phyloP scores from a whole-genome alignment of 2,888 invertebrate genomes.

The Oligia latruncula region DNA sequence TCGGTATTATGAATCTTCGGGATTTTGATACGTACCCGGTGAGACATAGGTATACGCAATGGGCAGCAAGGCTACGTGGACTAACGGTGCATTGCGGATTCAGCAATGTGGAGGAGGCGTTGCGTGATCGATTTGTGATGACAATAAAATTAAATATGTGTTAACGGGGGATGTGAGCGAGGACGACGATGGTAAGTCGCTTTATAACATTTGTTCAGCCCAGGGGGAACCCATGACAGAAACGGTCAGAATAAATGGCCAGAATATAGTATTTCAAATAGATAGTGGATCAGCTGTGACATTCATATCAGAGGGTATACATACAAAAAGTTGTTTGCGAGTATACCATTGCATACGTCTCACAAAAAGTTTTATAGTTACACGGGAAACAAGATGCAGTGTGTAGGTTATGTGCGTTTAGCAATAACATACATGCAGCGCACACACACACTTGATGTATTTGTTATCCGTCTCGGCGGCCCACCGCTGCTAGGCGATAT shows the following conservation, averaged over 20 bases:
- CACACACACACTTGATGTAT: slow-evolving; percentile 1
- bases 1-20: no score
- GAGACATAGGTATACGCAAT: no score
- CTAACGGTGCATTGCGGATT: no score
- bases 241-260: background rate
- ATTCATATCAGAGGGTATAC: background rate
- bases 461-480: background rate
- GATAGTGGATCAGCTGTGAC: slow-evolving; percentile 37
- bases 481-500: background rate
- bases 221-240: slow-evolving; percentile 18
- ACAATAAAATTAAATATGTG: background rate
- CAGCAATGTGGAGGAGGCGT: no score
- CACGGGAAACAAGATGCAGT: background rate
- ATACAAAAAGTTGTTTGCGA: background rate
- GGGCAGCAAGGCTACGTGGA: no score
- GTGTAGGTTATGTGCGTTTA: slow-evolving; percentile 5
- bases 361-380: background rate
- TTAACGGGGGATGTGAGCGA: slow-evolving; percentile 6
- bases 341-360: background rate
- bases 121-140: no score
- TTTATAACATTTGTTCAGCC: slow-evolving; percentile 1
- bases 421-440: background rate
- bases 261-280: slow-evolving; percentile 20
- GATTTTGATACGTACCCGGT: no score
- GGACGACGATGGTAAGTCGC: slow-evolving; percentile 1